phyloP scores from a whole-genome alignment of 2,113 vertebrate genomes.

The Antennarius striatus region DNA sequence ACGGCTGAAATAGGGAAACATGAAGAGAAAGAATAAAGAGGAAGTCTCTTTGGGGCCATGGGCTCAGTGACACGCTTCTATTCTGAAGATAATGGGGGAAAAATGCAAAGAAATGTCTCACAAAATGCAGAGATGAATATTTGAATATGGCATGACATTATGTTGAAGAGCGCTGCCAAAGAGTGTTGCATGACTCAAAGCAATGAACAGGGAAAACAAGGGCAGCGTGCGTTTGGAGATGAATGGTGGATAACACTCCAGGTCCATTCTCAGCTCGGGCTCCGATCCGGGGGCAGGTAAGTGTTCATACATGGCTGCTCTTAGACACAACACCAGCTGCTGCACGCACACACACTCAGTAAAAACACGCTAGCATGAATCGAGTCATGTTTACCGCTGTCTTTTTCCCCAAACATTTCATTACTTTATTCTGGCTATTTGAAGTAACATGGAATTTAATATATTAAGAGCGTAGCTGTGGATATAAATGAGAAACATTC shows the following conservation, averaged over 20 bases:
- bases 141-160: conserved; percentile 32
- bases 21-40: conserved; percentile 7
- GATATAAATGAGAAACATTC: no score
- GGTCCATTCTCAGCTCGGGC: conserved; percentile 18
- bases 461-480: no score
- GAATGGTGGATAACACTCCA: background rate
- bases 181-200: conserved; percentile 17
- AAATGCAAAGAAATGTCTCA: conserved; percentile 34
- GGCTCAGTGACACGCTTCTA: conserved; percentile 29
- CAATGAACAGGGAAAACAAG: conserved; percentile 17
- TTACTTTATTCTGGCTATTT: background rate
- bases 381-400: conserved; percentile 15
- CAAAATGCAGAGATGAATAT: conserved; percentile 52
- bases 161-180: conserved; percentile 7
- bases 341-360: conserved; percentile 16
- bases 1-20: conserved; percentile 15
- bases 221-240: conserved; percentile 4
- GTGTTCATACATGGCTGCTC: conserved; percentile 41
- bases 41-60: background rate
- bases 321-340: conserved; percentile 44
- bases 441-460: no score
- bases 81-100: conserved; percentile 25
- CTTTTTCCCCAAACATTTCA: background rate
- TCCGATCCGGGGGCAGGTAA: conserved; percentile 15
- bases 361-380: background rate